Conservation (phyloP, 2,113 vertebrate species). For the Psittacara wagleri region DNA sequence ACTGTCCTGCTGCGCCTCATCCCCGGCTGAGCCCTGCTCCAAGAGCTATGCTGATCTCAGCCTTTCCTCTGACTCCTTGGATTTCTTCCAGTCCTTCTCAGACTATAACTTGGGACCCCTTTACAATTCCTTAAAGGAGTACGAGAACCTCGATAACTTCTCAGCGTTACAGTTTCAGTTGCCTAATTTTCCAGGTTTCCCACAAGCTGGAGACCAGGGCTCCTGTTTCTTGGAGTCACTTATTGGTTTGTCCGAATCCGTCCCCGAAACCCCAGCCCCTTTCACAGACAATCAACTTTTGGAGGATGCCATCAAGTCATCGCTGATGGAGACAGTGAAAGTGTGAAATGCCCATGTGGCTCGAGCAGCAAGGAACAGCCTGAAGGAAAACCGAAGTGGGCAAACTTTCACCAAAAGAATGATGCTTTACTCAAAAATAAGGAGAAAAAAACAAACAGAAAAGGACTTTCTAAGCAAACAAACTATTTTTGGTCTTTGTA, state of each 20-base stretch:
- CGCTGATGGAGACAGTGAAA: slow-evolving; percentile 89
- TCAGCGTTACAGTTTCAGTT: slow-evolving; percentile 82
- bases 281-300: slow-evolving; percentile 92
- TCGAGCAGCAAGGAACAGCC: not conserved
- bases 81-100: slow-evolving; percentile 91
- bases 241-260: slow-evolving; percentile 87
- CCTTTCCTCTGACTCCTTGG: slow-evolving; percentile 90
- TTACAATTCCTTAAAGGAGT: slow-evolving; percentile 88
- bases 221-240: slow-evolving; percentile 92
- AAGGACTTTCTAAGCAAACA: slow-evolving; percentile 38
- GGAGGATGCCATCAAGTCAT: slow-evolving; percentile 89
- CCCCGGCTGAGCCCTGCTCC: slow-evolving; percentile 73
- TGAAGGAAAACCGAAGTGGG: not conserved
- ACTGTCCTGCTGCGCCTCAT: slow-evolving; percentile 73
- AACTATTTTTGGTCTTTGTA: slow-evolving; percentile 65
- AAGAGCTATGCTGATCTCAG: slow-evolving; percentile 91
- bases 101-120: slow-evolving; percentile 91
- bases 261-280: slow-evolving; percentile 82
- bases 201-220: slow-evolving; percentile 78
- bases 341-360: slow-evolving; percentile 65
- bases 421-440: not conserved
- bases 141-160: slow-evolving; percentile 86
- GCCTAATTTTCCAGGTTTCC: slow-evolving; percentile 83
- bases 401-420: not conserved
- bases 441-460: not conserved